Percentiles rank a stretch among this genome's conserved stretches.
Evolutionary conservation across 1,140 invertebrate species (phyloP).

Genomic region (Belonocnema kinseyi): DNA sequence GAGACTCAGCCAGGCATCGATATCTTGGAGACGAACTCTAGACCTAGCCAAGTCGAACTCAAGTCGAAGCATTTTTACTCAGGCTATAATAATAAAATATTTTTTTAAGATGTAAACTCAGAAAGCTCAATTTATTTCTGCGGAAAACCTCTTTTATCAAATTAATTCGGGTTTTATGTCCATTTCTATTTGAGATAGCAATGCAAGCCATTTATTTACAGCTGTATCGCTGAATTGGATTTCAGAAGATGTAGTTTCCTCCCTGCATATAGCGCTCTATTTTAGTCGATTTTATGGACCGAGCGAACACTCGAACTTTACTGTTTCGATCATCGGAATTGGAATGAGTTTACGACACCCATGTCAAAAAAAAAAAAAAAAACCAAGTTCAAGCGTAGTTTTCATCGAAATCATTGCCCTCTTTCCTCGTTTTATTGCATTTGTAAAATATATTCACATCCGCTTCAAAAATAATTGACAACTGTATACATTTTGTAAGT

Average conservation of each 20-base stretch:
- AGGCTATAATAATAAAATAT: too few species aligned
- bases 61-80: too few species aligned
- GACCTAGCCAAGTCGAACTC: too few species aligned
- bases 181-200: background rate
- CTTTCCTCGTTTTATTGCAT: constrained; percentile 22
- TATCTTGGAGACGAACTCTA: too few species aligned
- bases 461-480: background rate
- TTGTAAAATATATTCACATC: too few species aligned
- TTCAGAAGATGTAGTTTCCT: background rate
- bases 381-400: constrained; percentile 24
- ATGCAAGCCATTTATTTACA: background rate
- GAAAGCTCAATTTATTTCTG: too few species aligned
- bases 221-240: background rate
- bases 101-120: too few species aligned
- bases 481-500: background rate
- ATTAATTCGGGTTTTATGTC: too few species aligned
- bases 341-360: constrained; percentile 42
- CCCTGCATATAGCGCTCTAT: background rate
- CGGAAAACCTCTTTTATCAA: too few species aligned
- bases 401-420: constrained; percentile 41
- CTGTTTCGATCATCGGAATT: constrained; percentile 36
- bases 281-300: constrained; percentile 16
- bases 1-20: too few species aligned
- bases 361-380: constrained; percentile 33
- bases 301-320: background rate